phyloP scores from a whole-genome alignment of 2,888 invertebrate genomes.

The Lasioglossum morio region DNA sequence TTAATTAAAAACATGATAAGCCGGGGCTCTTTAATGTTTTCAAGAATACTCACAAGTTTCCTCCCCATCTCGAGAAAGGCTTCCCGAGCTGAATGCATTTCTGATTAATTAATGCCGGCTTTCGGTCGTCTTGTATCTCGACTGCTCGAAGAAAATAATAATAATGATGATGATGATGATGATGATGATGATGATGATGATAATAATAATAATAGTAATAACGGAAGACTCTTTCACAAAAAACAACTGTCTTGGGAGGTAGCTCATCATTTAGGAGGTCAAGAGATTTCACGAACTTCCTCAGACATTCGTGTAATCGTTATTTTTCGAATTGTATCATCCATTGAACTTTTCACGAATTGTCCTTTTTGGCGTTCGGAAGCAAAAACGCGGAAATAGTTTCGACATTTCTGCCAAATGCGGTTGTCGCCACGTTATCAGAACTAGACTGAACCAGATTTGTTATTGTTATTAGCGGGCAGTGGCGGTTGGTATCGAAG shows the following conservation, averaged over 20 bases:
- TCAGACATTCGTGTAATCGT: no score
- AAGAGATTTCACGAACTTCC: not conserved
- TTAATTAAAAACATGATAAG: conserved; percentile 58
- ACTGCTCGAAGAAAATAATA: no score
- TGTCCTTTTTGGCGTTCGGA: not conserved
- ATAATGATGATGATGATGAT: no score
- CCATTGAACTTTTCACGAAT: not conserved
- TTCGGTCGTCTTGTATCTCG: not conserved
- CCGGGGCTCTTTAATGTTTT: conserved; percentile 31
- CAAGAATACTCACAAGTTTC: conserved; percentile 28
- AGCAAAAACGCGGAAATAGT: not conserved
- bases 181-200: no score
- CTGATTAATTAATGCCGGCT: conserved; percentile 37
- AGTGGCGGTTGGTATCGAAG: conserved; percentile 20
- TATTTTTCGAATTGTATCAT: not conserved
- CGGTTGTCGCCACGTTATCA: conserved; percentile 36
- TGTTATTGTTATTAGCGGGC: conserved; percentile 26
- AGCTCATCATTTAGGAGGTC: not conserved
- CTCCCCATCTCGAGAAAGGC: conserved; percentile 11
- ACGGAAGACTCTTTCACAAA: not conserved
- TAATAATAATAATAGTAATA: conserved; percentile 20
- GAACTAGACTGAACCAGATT: conserved; percentile 13
- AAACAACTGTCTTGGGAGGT: not conserved
- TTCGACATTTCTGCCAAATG: not conserved
- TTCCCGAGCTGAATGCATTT: conserved; percentile 20